These are phyloP conservation scores for Trogon melanurus DNA, from an alignment of 2,113 vertebrate species.

Conservation along the genomic window DNA sequence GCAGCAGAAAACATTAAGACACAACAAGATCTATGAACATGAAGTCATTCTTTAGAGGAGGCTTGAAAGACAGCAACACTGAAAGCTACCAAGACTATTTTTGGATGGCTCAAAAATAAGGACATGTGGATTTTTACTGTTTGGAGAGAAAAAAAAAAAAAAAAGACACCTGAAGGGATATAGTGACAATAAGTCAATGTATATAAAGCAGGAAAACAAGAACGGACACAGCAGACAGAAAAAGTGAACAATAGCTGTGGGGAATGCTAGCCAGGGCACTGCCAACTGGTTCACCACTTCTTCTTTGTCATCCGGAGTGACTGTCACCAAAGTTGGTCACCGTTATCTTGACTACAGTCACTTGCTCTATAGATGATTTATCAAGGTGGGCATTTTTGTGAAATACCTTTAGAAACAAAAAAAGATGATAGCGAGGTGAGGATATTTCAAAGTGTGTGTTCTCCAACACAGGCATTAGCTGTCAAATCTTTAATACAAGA, in stretches of 20 bases:
- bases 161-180: background rate
- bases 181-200: background rate
- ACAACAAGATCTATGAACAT: background rate
- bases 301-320: background rate
- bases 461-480: background rate
- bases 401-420: conserved; percentile 4
- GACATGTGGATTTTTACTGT: background rate
- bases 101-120: background rate
- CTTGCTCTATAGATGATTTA: background rate
- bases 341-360: background rate
- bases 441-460: background rate
- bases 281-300: background rate
- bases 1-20: background rate
- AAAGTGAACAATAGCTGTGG: background rate
- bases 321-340: background rate
- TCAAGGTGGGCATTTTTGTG: background rate
- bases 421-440: background rate
- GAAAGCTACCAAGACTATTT: background rate
- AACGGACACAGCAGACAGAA: background rate
- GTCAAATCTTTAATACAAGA: background rate
- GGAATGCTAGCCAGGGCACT: background rate
- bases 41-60: background rate
- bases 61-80: background rate
- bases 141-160: background rate
- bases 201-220: background rate